A percentile compares a stretch with the other conserved stretches of the same genome.
These are phyloP conservation scores for Cardiocondyla obscurior DNA, from an alignment of 1,140 invertebrate genomes.

Conservation along the genomic window DNA sequence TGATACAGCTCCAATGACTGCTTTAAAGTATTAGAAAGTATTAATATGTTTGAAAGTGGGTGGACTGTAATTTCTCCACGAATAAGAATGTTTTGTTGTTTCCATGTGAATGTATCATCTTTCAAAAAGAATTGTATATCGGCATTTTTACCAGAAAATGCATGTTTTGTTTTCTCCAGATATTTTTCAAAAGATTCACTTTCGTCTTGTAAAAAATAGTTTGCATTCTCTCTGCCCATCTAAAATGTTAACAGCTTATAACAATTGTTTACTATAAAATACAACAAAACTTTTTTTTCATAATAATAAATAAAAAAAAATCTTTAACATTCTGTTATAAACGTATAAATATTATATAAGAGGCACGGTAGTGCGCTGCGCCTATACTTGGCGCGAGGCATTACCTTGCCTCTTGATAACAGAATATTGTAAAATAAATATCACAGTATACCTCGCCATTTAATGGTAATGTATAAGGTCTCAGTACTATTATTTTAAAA, in stretches of 20 bases:
- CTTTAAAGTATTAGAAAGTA: constrained; percentile 52
- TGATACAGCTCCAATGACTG: constrained; percentile 47
- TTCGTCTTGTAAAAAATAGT: constrained; percentile 44
- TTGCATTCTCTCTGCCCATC: constrained; percentile 40
- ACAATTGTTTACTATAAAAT: too few relatives aligned
- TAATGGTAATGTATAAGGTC: constrained; percentile 22
- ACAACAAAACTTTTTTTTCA: too few relatives aligned
- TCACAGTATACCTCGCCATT: constrained; percentile 55
- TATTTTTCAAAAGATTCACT: constrained; percentile 56
- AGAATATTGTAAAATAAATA: background rate
- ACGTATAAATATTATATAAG: too few relatives aligned
- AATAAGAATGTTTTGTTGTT: constrained; percentile 47
- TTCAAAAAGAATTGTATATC: constrained; percentile 64
- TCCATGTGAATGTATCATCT: constrained; percentile 62
- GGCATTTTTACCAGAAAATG: constrained; percentile 51
- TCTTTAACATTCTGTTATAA: too few relatives aligned
- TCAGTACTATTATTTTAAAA: constrained; percentile 59
- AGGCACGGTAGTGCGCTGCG: too few relatives aligned
- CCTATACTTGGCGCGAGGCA: too few relatives aligned
- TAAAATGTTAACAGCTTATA: constrained; percentile 31
- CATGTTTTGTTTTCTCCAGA: constrained; percentile 56
- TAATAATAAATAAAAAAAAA: too few relatives aligned
- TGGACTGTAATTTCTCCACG: constrained; percentile 62
- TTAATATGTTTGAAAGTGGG: constrained; percentile 44
- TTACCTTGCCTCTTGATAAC: too few relatives aligned